Evolutionary conservation across 2,888 invertebrate genomes (phyloP).

Genomic region (Spilarctia lutea): DNA sequence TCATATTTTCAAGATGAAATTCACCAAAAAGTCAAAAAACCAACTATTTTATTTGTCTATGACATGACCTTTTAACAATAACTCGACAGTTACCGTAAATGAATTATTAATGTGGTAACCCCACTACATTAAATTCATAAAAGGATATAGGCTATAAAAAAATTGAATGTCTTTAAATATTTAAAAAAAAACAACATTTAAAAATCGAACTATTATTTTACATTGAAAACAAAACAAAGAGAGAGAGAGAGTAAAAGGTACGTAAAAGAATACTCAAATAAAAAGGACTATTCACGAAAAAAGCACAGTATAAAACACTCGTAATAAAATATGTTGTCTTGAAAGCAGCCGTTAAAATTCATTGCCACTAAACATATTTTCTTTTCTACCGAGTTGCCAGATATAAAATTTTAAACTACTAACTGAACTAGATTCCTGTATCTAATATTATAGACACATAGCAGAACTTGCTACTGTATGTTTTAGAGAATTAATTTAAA

Average conservation of each 20-base stretch:
- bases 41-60: too few species aligned
- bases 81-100: neutral
- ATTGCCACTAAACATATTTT: conserved; percentile 73
- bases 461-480: neutral
- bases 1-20: neutral
- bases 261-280: conserved; percentile 59
- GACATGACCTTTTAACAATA: neutral
- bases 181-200: neutral
- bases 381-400: conserved; percentile 54
- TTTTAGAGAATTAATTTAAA: neutral
- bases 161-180: neutral
- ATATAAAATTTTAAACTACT: conserved; percentile 17
- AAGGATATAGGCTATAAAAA: conserved; percentile 4
- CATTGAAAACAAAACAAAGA: conserved; percentile 38
- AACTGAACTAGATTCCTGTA: neutral
- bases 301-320: conserved; percentile 54
- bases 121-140: neutral
- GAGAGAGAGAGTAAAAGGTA: conserved; percentile 54
- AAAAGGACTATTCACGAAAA: conserved; percentile 56
- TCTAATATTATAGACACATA: neutral
- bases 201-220: conserved; percentile 4
- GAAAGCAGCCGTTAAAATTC: conserved; percentile 75
- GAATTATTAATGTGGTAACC: neutral
- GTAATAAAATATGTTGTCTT: conserved; percentile 57
- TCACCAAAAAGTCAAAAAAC: neutral